Conservation (phyloP, 2,113 vertebrate species). For the Strigops habroptila region DNA sequence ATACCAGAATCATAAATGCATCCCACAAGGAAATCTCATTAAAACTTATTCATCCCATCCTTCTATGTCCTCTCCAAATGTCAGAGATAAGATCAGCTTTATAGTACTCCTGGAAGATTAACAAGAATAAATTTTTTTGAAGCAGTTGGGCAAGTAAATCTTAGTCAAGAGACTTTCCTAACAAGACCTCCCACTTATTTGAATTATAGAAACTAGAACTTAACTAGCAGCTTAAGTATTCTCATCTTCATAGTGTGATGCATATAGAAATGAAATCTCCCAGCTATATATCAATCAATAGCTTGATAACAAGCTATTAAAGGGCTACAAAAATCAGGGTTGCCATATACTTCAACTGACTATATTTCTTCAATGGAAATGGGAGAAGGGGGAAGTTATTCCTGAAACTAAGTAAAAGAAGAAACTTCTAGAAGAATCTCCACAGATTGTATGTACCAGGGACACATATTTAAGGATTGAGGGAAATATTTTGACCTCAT, state of each 20-base stretch:
- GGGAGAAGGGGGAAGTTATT: not conserved
- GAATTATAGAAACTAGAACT: not conserved
- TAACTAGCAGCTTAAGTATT: not conserved
- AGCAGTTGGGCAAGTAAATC: not conserved
- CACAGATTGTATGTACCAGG: not conserved
- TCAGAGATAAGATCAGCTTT: slow-evolving; percentile 32
- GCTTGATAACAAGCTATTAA: not conserved
- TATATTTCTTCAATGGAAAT: not conserved
- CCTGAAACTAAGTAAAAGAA: not conserved
- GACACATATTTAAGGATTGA: not conserved
- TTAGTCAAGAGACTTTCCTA: not conserved
- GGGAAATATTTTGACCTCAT: not conserved
- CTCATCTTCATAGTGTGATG: not conserved
- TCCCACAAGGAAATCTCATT: slow-evolving; percentile 49
- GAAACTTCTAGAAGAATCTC: not conserved
- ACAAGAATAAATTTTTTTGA: not conserved
- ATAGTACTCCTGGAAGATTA: not conserved
- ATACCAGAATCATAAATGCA: slow-evolving; percentile 40
- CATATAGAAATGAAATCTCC: not conserved
- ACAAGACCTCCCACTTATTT: not conserved
- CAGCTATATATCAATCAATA: too few relatives aligned
- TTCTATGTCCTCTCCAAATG: slow-evolving; percentile 18
- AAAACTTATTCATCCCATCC: slow-evolving; percentile 14
- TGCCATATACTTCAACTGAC: not conserved
- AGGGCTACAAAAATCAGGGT: not conserved